Evolutionary conservation across 2,888 invertebrate species (phyloP), one percentile per base, ranked within the genome.

Genomic region (Eupithecia tripunctaria): DNA sequence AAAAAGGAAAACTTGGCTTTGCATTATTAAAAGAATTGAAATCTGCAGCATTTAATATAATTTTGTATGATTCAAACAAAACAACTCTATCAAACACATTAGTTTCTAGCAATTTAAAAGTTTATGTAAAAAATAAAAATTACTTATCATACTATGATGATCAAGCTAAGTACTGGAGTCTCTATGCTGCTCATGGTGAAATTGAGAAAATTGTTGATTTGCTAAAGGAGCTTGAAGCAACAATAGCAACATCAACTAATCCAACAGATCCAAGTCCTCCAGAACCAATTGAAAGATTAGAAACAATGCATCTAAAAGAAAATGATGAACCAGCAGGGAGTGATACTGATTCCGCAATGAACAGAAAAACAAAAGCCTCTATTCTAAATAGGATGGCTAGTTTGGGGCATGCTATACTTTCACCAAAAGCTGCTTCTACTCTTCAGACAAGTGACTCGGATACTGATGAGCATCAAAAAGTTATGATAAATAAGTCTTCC

Each of bases 341-440:
- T 88, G 91, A 92, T 74, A 93, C 91, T 74, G 93, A 93, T 78
- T 89, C 89, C 63, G 86, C 88, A 66, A 70, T 86, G 36, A 89
- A 89, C 67, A 89, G 75, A 79, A 89, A 85, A 86, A 91, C 89
- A n/a, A 94, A 91, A 81, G 84, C 86, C 72, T 89, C 91, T 2
- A 89, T 93, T 76, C 77, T 94, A 66, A 91, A 86, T 80, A 86
- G 94, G 82, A 94, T 94, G 91, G 92, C 94, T 63, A 89, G 78
- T 74, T 90, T 94, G 90, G 93, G 94, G 6, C 93, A 93, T 43
- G 91, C 94, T 73, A 91, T 94, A 41, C 82, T 94, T 70, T 94
- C 93, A 59, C 75, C 85, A 65, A 81, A 82, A 79, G 74, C 80
- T 51, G 56, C 80, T 56, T 66, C 80, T 66, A 70, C 74, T 73